Evolutionary conservation across 2,888 invertebrate genomes (phyloP).

Genomic region (Neoaliturus tenellus): DNA sequence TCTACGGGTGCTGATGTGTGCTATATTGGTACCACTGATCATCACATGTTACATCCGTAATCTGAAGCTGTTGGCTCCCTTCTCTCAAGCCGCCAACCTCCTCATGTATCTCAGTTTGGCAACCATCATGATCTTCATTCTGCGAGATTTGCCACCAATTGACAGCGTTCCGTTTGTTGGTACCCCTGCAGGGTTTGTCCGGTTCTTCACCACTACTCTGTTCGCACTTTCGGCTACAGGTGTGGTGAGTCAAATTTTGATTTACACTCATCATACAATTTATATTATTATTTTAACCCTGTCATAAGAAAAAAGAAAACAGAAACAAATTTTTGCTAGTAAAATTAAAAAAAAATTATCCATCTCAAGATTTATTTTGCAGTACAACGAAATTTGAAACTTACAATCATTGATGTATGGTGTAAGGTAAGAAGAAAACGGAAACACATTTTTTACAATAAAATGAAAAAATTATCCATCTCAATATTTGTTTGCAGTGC

Average conservation of each 20-base stretch:
- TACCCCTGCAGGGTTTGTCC: conserved; percentile 71
- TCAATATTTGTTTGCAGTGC: no score
- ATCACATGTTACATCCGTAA: conserved; percentile 70
- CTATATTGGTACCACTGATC: conserved; percentile 72
- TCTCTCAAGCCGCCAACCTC: conserved; percentile 75
- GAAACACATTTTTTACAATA: no score
- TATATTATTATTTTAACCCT: no score
- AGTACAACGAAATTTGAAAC: no score
- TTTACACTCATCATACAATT: no score
- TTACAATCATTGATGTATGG: no score
- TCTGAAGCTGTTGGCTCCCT: conserved; percentile 73
- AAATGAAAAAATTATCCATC: no score
- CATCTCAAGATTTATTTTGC: no score
- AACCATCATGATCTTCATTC: conserved; percentile 73
- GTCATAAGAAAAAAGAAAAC: no score
- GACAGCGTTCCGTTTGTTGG: conserved; percentile 65
- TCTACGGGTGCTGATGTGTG: conserved; percentile 60
- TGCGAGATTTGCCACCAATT: conserved; percentile 71
- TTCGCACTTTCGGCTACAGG: conserved; percentile 74
- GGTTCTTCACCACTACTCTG: conserved; percentile 78
- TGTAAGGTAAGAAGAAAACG: no score
- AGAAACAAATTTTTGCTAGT: no score
- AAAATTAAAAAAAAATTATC: no score
- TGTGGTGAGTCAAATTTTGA: conserved; percentile 60
- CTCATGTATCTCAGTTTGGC: conserved; percentile 73